phyloP scores from a whole-genome alignment of 2,888 invertebrate genomes.

The Thymelicus sylvestris region DNA sequence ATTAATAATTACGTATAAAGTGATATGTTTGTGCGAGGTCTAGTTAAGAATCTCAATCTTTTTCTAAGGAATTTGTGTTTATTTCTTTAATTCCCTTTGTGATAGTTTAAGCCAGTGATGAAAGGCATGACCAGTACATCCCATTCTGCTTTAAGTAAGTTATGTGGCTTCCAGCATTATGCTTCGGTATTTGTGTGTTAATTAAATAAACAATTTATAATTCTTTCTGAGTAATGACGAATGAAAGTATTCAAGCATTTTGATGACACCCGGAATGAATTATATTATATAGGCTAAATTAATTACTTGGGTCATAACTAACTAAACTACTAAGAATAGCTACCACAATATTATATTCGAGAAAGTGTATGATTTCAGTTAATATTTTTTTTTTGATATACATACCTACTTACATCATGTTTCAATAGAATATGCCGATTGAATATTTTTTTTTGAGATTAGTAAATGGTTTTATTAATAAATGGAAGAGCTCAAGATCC shows the following conservation, averaged over 20 bases:
- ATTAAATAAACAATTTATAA: background rate
- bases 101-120: slow-evolving; percentile 70
- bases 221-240: background rate
- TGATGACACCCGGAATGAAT: no score
- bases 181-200: background rate
- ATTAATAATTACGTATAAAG: background rate
- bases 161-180: slow-evolving; percentile 13
- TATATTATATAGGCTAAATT: no score
- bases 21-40: slow-evolving; percentile 18
- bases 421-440: no score
- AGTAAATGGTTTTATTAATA: no score
- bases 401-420: no score
- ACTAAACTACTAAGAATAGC: no score
- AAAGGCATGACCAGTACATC: slow-evolving; percentile 67
- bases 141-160: slow-evolving; percentile 65
- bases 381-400: no score
- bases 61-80: slow-evolving; percentile 43
- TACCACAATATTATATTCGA: no score
- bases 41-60: slow-evolving; percentile 27
- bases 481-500: background rate
- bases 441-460: no score
- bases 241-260: no score
- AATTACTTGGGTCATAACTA: no score
- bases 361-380: no score
- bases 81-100: slow-evolving; percentile 49